Evolutionary conservation across 2,888 invertebrate species (phyloP), one percentile per base, ranked within the genome.

Genomic region (Dynastes tityus): DNA sequence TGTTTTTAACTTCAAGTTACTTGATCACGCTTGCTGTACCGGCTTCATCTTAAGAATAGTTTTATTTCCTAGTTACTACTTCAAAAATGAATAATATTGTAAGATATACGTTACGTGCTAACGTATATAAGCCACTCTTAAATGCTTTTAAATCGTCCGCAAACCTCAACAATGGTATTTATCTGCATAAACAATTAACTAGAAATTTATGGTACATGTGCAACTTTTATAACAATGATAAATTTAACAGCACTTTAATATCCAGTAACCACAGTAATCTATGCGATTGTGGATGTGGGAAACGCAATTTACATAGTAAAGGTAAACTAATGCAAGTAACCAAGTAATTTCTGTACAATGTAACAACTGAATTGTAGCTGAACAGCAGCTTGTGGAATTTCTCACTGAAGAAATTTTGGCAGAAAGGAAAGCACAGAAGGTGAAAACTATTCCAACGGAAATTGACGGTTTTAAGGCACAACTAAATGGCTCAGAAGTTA

Each of bases 321-420:
- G 84, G 83, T 83, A 70, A 45, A 61, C 65, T 58, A 22, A 45
- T 37, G 53, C 32, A 58, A n/a, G 6, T n/a, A n/a, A 37, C 6
- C 2, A 49, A 67, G 16, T 40, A 9, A 49, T n/a, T 11, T 8
- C 22, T 65, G 32, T 37, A 9, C 11, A 29, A 27, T 68, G 16
- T 76, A 8, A 45, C 8, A n/a, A 29, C 64, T 40, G 16, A 6
- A 37, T 64, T 79, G 29, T 76, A 97, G 96, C 95, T 84, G 97
- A 97, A 87, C 92, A 94, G 82, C 97, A 97, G 86, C 90, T 99
- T 71, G 94, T 96, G 0, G 96, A 97, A 87, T 98, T 98, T 87
- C 90, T 99, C 37, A 94, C 95, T 1, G 97, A 98, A 85, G 98
- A 99, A 90, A 98, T 99, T 81, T 91, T 95, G 37, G 95, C 96